These are phyloP conservation scores for Vultur gryphus DNA, from an alignment of 2,797 vertebrate genomes.

Conservation along the genomic window DNA sequence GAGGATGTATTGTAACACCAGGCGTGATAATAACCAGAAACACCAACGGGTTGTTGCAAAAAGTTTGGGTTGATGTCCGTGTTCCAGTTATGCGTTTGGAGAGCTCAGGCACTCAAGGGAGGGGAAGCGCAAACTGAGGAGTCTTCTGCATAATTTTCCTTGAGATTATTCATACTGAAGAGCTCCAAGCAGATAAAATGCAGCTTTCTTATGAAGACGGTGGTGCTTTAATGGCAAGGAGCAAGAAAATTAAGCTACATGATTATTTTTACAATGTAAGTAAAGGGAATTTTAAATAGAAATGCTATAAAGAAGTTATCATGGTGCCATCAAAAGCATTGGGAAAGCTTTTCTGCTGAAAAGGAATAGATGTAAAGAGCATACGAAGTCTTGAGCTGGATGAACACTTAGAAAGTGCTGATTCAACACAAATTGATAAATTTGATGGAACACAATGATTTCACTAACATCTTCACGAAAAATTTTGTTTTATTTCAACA, in stretches of 20 bases:
- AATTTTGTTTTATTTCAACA: not conserved
- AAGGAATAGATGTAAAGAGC: not conserved
- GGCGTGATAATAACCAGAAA: constrained; percentile 34
- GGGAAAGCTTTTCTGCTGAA: not conserved
- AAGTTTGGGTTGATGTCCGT: not conserved
- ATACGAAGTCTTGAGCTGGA: not conserved
- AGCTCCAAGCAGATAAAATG: not conserved
- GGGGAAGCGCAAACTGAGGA: not conserved
- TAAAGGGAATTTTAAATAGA: not conserved
- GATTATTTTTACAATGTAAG: not conserved
- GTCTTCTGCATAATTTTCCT: not conserved
- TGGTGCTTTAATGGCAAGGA: not conserved
- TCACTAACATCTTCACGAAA: not conserved
- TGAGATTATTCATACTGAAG: not conserved
- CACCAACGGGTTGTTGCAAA: not conserved
- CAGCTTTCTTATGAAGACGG: not conserved
- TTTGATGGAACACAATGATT: not conserved
- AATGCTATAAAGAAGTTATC: not conserved
- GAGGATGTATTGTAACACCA: constrained; percentile 17
- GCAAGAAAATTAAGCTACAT: not conserved
- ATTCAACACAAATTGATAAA: not conserved
- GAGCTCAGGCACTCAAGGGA: not conserved
- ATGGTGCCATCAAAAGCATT: not conserved
- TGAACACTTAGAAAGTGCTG: not conserved
- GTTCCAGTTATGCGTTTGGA: not conserved